phyloP scores from a whole-genome alignment of 2,797 vertebrate genomes.

The Choloepus didactylus region DNA sequence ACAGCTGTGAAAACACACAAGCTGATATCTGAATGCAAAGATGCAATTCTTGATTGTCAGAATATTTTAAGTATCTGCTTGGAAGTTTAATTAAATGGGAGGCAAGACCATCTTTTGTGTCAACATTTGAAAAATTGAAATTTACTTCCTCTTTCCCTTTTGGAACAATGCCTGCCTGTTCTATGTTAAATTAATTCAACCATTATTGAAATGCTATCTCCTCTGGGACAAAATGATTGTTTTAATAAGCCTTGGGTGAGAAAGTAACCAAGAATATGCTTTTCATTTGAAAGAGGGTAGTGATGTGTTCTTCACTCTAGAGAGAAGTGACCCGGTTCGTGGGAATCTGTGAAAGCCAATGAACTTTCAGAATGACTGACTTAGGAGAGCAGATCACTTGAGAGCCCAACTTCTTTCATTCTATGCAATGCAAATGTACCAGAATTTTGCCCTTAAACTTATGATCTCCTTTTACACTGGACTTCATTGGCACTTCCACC shows the following conservation, averaged over 20 bases:
- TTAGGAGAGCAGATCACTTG: background rate
- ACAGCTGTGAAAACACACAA: background rate
- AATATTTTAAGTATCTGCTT: conserved; percentile 64
- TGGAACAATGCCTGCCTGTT: background rate
- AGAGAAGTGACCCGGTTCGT: background rate
- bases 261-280: background rate
- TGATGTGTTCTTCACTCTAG: background rate
- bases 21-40: conserved; percentile 11
- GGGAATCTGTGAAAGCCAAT: background rate
- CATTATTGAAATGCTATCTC: conserved; percentile 49
- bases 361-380: background rate
- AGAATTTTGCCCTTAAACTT: background rate
- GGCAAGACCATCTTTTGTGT: conserved; percentile 9
- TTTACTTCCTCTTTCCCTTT: background rate
- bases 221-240: conserved; percentile 26
- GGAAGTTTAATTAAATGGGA: conserved; percentile 65
- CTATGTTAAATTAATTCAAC: conserved; percentile 28
- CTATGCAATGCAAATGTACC: background rate
- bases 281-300: background rate
- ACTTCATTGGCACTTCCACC: background rate
- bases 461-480: background rate
- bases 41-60: background rate
- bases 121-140: conserved; percentile 39
- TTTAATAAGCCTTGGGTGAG: conserved; percentile 16
- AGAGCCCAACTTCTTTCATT: background rate